Percentiles rank a stretch among this genome's conserved stretches.
phyloP scores from a whole-genome alignment of 2,888 invertebrate species.

The Polydrusus tereticollis region DNA sequence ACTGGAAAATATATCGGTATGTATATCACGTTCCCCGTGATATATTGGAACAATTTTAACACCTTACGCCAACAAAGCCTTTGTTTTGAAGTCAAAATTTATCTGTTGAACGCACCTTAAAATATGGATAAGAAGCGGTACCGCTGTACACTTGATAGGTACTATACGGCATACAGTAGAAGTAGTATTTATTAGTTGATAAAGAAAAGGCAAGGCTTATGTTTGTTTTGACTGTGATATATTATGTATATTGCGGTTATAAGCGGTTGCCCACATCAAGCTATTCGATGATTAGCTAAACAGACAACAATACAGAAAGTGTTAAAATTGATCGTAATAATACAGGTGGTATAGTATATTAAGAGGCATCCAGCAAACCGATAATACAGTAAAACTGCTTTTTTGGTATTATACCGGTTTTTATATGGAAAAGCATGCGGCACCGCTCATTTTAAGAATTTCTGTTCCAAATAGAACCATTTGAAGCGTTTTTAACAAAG shows the following conservation, averaged over 20 bases:
- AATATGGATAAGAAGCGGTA: conserved; percentile 38
- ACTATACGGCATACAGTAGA: conserved; percentile 20
- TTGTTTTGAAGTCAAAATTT: conserved; percentile 43
- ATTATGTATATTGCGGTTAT: background rate
- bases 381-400: too few species aligned
- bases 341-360: too few species aligned
- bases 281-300: background rate
- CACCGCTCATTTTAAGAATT: too few species aligned
- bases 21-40: conserved; percentile 36
- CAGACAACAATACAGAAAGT: background rate
- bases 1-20: conserved; percentile 33
- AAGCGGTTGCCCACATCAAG: background rate
- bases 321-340: too few species aligned
- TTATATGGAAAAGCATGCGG: too few species aligned
- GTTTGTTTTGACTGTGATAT: conserved; percentile 4
- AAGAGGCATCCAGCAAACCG: too few species aligned
- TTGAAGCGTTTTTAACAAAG: too few species aligned
- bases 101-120: conserved; percentile 38
- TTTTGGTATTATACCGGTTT: too few species aligned
- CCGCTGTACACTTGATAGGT: conserved; percentile 22
- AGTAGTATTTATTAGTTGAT: conserved; percentile 38
- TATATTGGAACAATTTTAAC: conserved; percentile 41
- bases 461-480: too few species aligned
- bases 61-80: conserved; percentile 44
- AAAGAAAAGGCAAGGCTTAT: conserved; percentile 19